Percentiles rank a stretch among this genome's conserved stretches.
These are phyloP conservation scores for Catharus ustulatus DNA, from an alignment of 2,797 vertebrate genomes.

Conservation along the genomic window DNA sequence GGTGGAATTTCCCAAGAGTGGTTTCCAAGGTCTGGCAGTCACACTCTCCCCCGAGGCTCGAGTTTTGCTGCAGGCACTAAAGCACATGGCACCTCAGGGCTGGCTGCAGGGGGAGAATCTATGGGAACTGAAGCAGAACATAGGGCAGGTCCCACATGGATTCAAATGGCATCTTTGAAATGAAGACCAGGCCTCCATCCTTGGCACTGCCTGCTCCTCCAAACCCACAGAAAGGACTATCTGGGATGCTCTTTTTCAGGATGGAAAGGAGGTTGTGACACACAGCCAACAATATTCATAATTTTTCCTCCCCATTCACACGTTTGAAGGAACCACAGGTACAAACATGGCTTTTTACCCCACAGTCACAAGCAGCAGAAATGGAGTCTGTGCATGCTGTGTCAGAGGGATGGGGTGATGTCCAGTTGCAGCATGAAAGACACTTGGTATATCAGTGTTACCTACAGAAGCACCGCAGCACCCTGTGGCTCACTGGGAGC, in stretches of 20 bases:
- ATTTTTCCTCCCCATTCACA: not conserved
- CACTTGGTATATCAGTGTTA: slow-evolving; percentile 5
- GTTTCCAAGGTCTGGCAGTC: not conserved
- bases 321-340: not conserved
- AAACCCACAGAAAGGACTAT: not conserved
- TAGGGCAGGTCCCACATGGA: not conserved
- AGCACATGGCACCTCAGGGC: accelerated
- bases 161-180: not conserved
- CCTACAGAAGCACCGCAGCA: slow-evolving; percentile 26
- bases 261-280: not conserved
- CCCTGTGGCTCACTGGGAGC: not conserved
- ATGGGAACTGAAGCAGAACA: not conserved
- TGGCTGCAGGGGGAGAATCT: not conserved
- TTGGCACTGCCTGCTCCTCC: not conserved
- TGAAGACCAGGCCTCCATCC: not conserved
- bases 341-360: not conserved
- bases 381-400: slow-evolving; percentile 15
- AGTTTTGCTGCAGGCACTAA: not conserved
- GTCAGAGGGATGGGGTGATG: not conserved
- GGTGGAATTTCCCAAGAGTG: not conserved
- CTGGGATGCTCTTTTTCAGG: not conserved
- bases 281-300: not conserved
- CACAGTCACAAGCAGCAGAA: not conserved
- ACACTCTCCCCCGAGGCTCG: not conserved
- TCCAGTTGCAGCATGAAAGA: not conserved